Conservation (phyloP, 2,888 invertebrate species). For the Diaphora mendica region DNA sequence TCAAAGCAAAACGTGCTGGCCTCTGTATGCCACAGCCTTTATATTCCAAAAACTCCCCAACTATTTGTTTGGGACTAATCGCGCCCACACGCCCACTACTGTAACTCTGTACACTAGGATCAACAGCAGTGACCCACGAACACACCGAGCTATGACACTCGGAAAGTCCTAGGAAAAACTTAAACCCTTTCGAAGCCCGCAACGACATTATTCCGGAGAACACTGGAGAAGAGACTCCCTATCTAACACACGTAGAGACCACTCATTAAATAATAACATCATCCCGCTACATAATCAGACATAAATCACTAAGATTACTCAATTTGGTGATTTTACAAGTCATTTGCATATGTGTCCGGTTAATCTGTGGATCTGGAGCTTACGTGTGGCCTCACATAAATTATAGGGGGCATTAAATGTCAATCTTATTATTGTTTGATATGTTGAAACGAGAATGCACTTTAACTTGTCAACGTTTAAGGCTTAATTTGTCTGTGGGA, state of each 20-base stretch:
- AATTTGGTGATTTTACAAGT: constrained; percentile 53
- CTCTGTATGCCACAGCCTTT: not conserved
- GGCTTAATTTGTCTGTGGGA: not conserved
- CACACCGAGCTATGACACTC: too few species aligned
- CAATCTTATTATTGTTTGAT: constrained; percentile 37
- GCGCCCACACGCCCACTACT: not conserved
- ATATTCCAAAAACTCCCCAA: not conserved
- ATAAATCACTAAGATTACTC: constrained; percentile 56
- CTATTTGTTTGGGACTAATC: not conserved
- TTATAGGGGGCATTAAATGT: constrained; percentile 36
- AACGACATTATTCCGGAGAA: too few species aligned
- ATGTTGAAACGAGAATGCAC: constrained; percentile 18
- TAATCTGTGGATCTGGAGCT: constrained; percentile 41
- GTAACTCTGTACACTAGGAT: too few species aligned
- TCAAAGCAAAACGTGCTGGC: not conserved
- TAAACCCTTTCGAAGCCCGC: too few species aligned
- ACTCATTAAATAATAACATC: constrained; percentile 25
- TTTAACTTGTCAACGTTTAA: constrained; percentile 15
- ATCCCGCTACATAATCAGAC: constrained; percentile 24
- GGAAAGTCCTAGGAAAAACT: too few species aligned
- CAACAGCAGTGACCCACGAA: too few species aligned
- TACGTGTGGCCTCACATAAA: constrained; percentile 45
- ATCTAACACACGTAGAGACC: not conserved
- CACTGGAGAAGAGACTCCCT: not conserved
- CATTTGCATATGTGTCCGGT: constrained; percentile 44